Evolutionary conservation across 2,797 vertebrate species (phyloP).

Genomic region (Pangasius djambal): DNA sequence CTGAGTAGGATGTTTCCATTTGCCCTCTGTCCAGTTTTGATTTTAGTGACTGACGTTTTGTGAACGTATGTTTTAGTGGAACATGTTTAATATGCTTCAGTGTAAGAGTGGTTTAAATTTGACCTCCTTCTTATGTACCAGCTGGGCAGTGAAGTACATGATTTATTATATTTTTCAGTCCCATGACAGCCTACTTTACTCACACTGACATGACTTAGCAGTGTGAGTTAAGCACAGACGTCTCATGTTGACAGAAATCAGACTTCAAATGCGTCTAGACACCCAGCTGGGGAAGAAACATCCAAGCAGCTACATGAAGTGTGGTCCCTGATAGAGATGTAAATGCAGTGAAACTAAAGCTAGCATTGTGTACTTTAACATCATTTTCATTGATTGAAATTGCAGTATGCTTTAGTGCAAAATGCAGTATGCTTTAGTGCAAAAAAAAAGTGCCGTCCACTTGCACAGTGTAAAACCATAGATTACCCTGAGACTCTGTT

Average conservation of each 20-base stretch:
- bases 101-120: neutral
- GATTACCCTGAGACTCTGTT: neutral
- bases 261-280: neutral
- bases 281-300: neutral
- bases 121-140: neutral
- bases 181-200: neutral
- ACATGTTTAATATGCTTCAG: neutral
- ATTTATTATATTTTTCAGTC: neutral
- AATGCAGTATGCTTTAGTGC: too few species aligned
- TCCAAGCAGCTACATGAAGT: neutral
- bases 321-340: neutral
- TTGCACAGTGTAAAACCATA: neutral
- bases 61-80: neutral
- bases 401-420: neutral
- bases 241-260: neutral
- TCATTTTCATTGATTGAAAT: neutral
- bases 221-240: neutral
- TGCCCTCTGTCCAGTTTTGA: neutral
- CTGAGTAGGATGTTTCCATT: neutral
- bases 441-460: neutral
- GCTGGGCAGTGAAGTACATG: neutral
- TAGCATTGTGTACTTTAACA: neutral
- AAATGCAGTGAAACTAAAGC: neutral
- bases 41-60: neutral
- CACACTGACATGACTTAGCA: neutral